Conservation (phyloP, 2,888 invertebrate species). For the Cerastis leucographa region DNA sequence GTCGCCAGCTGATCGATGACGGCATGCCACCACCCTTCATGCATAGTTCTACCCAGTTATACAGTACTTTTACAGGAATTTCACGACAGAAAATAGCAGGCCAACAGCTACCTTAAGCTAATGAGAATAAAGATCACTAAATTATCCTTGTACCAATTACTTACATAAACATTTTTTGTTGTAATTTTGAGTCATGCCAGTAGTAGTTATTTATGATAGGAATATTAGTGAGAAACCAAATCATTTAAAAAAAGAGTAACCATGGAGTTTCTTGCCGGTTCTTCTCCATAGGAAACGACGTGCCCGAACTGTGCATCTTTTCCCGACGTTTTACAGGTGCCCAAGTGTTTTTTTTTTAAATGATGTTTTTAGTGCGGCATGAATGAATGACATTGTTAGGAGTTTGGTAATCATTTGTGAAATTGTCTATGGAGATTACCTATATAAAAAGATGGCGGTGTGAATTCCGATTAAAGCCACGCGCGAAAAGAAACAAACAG, state of each 20-base stretch:
- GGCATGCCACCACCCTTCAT: conserved; percentile 67
- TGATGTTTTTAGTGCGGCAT: too few relatives aligned
- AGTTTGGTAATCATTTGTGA: neutral
- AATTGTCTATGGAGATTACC: neutral
- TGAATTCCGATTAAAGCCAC: neutral
- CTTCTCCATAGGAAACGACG: too few relatives aligned
- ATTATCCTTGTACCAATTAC: too few relatives aligned
- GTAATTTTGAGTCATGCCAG: too few relatives aligned
- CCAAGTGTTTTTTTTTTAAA: too few relatives aligned
- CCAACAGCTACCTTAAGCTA: neutral
- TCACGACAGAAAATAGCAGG: neutral
- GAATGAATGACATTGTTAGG: neutral
- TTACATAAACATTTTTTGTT: too few relatives aligned
- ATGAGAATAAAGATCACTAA: neutral
- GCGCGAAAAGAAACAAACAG: neutral
- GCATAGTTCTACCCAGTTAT: conserved; percentile 5
- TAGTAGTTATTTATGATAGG: too few relatives aligned
- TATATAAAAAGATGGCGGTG: neutral
- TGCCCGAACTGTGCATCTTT: too few relatives aligned
- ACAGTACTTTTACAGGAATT: neutral
- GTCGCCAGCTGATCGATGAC: conserved; percentile 81
- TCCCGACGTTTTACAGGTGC: too few relatives aligned
- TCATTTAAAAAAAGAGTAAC: too few relatives aligned
- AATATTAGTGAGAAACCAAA: too few relatives aligned
- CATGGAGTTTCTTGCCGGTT: too few relatives aligned